These are phyloP conservation scores for Glaucopsyche alexis DNA, from an alignment of 2,888 invertebrate genomes.

Conservation along the genomic window DNA sequence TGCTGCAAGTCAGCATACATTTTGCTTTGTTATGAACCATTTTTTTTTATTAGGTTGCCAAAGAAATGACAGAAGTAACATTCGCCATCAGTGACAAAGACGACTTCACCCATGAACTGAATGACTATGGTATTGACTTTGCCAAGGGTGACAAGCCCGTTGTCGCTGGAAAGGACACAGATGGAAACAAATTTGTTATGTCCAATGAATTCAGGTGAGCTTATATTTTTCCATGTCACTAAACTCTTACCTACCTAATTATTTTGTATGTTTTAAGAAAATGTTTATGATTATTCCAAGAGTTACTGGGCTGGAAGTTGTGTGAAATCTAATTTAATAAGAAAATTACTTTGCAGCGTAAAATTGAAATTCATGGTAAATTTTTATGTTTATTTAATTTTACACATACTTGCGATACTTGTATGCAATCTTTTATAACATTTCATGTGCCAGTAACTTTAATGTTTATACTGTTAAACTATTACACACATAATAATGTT, in stretches of 20 bases:
- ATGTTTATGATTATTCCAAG: too few species aligned
- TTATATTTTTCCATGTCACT: not conserved
- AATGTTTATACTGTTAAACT: slow-evolving; percentile 5
- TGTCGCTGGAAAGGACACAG: slow-evolving; percentile 89
- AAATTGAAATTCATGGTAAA: slow-evolving; percentile 5
- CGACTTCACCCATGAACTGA: slow-evolving; percentile 96
- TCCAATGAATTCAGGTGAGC: slow-evolving; percentile 91
- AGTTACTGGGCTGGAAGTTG: too few species aligned
- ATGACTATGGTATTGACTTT: slow-evolving; percentile 95
- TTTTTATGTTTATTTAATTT: not conserved
- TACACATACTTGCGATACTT: not conserved
- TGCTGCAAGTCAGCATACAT: too few species aligned
- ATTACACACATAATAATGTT: too few species aligned
- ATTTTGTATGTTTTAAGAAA: too few species aligned
- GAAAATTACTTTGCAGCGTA: not conserved
- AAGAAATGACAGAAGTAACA: slow-evolving; percentile 83
- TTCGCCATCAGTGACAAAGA: slow-evolving; percentile 96
- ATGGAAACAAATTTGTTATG: slow-evolving; percentile 94
- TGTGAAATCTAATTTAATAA: not conserved
- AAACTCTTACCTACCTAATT: too few species aligned
- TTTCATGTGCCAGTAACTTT: slow-evolving; percentile 9
- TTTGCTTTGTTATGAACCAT: not conserved
- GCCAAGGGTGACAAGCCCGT: slow-evolving; percentile 93
- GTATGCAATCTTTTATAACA: not conserved
- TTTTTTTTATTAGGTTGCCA: slow-evolving; percentile 81